Evolutionary conservation across 1,140 invertebrate species (phyloP).

Genomic region (Musca domestica): DNA sequence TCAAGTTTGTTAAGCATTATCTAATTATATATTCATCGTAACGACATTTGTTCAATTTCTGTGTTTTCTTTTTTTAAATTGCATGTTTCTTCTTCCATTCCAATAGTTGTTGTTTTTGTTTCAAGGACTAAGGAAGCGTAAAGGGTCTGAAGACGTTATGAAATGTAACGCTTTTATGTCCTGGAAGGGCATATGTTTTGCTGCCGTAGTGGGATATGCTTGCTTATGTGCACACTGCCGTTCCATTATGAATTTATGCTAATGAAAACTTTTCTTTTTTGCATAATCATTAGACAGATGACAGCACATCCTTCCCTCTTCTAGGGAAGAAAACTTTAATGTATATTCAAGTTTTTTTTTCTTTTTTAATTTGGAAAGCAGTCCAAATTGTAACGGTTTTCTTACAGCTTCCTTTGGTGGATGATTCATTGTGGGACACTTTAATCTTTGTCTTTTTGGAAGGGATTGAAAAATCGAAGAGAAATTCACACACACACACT

Average conservation of each 20-base stretch:
- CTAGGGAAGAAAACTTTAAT: no score
- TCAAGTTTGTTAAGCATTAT: constrained; percentile 14
- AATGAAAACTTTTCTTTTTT: background rate
- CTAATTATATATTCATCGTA: constrained; percentile 28
- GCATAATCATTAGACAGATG: background rate
- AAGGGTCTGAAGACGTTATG: background rate
- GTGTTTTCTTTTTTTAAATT: background rate
- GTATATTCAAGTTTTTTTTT: no score
- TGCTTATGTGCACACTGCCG: background rate
- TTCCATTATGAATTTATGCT: constrained; percentile 12
- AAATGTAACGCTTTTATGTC: constrained; percentile 6
- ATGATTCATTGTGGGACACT: no score
- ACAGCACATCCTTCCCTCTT: no score
- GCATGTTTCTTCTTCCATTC: background rate
- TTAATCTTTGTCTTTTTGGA: no score
- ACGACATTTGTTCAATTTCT: constrained; percentile 25
- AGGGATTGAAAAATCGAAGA: background rate
- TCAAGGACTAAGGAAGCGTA: no score
- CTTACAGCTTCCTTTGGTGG: no score
- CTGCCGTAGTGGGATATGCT: background rate
- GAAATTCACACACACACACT: background rate
- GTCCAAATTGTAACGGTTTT: no score
- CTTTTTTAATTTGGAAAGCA: no score
- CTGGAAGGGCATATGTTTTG: background rate
- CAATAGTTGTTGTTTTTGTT: no score